Percentiles rank a stretch among this genome's conserved stretches.
phyloP scores from a whole-genome alignment of 2,797 vertebrate genomes.

The Oryzias dopingdopingensis region DNA sequence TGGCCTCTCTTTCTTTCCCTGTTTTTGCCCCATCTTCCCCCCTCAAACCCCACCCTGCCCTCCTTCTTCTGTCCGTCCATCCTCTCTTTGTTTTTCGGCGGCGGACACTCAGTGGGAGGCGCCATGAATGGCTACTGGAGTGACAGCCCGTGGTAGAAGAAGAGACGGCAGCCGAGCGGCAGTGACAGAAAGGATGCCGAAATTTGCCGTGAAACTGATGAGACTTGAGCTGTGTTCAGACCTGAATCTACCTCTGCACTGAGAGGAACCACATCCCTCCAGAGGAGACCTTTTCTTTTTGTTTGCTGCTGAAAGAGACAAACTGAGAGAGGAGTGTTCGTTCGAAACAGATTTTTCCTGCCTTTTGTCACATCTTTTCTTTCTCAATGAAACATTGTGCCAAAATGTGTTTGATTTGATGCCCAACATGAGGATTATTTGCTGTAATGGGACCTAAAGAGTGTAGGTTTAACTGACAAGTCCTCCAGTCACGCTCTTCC shows the following conservation, averaged over 20 bases:
- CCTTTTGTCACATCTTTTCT: too few relatives aligned
- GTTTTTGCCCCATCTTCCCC: constrained; percentile 50
- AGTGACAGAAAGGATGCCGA: neutral
- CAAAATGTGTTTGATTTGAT: too few relatives aligned
- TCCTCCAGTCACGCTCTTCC: too few relatives aligned
- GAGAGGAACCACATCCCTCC: neutral
- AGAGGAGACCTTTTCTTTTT: too few relatives aligned
- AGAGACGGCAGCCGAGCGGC: constrained; percentile 21
- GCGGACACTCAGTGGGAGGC: constrained; percentile 71
- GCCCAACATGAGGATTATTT: too few relatives aligned
- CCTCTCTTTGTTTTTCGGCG: constrained; percentile 65
- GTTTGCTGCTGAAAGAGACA: too few relatives aligned
- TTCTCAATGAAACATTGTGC: constrained; percentile 1
- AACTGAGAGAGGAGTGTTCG: too few relatives aligned
- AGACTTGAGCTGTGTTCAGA: constrained; percentile 34
- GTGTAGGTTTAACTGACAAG: too few relatives aligned
- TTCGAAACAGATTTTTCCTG: too few relatives aligned
- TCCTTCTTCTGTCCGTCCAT: constrained; percentile 56
- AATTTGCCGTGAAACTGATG: neutral
- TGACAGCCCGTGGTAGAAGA: constrained; percentile 81
- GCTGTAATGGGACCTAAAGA: too few relatives aligned
- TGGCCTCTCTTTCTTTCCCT: constrained; percentile 73
- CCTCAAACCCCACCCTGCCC: constrained; percentile 7
- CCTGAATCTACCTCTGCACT: constrained; percentile 64
- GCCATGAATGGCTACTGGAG: constrained; percentile 83